Evolutionary conservation across 2,888 invertebrate species (phyloP).

Genomic region (Rotaria magnacalcarata): DNA sequence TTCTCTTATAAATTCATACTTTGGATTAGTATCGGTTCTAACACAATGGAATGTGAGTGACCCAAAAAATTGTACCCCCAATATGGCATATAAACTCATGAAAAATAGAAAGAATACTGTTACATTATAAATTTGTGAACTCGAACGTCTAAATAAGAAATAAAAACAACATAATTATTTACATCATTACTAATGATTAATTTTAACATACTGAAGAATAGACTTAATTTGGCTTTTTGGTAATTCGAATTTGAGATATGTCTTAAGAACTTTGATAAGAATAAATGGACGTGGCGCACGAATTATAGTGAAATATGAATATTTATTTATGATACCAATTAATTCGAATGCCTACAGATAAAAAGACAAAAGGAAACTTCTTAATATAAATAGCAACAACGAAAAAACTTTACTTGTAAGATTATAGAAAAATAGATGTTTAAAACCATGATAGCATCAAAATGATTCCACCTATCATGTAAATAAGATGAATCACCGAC

Average conservation of each 20-base stretch:
- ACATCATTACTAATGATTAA: neutral
- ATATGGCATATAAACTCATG: slow-evolving; percentile 93
- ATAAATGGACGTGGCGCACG: slow-evolving; percentile 91
- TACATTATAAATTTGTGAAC: slow-evolving; percentile 99
- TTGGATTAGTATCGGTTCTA: slow-evolving; percentile 74
- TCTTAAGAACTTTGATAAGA: slow-evolving; percentile 90
- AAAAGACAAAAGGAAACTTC: too few species aligned
- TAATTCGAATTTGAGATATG: slow-evolving; percentile 95
- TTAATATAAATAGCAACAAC: too few species aligned
- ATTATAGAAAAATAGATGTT: slow-evolving; percentile 92
- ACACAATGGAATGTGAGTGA: slow-evolving; percentile 96
- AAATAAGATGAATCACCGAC: slow-evolving; percentile 77
- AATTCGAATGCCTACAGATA: slow-evolving; percentile 73
- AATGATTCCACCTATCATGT: slow-evolving; percentile 97
- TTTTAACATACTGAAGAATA: slow-evolving; percentile 82
- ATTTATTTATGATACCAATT: slow-evolving; percentile 60
- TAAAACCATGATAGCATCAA: slow-evolving; percentile 94
- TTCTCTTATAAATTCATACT: slow-evolving; percentile 48
- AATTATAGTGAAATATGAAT: slow-evolving; percentile 81
- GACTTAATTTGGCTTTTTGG: slow-evolving; percentile 97
- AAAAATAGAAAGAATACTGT: slow-evolving; percentile 98
- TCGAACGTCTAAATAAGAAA: slow-evolving; percentile 74
- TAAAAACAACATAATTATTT: neutral
- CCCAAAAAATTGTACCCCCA: slow-evolving; percentile 98
- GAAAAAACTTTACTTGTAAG: slow-evolving; percentile 66